Evolutionary conservation across 2,113 vertebrate species (phyloP).

Genomic region (Tragelaphus strepsiceros): DNA sequence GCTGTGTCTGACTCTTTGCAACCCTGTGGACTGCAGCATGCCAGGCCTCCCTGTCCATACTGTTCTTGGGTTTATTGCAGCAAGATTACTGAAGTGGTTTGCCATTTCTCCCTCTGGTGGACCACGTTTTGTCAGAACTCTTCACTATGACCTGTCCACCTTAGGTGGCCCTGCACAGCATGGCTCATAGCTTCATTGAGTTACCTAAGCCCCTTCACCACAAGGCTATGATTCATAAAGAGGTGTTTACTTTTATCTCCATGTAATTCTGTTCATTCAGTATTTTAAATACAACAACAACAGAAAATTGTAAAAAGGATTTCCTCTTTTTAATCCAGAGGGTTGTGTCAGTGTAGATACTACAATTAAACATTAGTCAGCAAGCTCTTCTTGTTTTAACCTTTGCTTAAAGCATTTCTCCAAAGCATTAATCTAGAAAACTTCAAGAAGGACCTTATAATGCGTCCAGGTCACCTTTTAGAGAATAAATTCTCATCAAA

Average conservation of each 20-base stretch:
- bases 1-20: neutral
- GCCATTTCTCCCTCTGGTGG: neutral
- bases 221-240: neutral
- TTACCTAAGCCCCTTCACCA: neutral
- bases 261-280: neutral
- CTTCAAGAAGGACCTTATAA: neutral
- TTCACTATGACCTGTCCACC: neutral
- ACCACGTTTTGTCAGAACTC: neutral
- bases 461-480: neutral
- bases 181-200: neutral
- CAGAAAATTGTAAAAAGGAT: neutral
- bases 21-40: neutral
- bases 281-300: neutral
- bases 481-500: neutral
- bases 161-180: neutral
- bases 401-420: neutral
- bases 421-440: neutral
- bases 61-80: neutral
- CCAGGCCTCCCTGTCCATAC: neutral
- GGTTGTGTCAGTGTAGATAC: neutral
- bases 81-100: neutral
- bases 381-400: neutral
- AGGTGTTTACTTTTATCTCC: neutral
- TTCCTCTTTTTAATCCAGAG: neutral
- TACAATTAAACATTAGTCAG: neutral